Evolutionary conservation across 2,888 invertebrate genomes (phyloP), one percentile per base, ranked within the genome.

Genomic region (Drosophila pullipes): DNA sequence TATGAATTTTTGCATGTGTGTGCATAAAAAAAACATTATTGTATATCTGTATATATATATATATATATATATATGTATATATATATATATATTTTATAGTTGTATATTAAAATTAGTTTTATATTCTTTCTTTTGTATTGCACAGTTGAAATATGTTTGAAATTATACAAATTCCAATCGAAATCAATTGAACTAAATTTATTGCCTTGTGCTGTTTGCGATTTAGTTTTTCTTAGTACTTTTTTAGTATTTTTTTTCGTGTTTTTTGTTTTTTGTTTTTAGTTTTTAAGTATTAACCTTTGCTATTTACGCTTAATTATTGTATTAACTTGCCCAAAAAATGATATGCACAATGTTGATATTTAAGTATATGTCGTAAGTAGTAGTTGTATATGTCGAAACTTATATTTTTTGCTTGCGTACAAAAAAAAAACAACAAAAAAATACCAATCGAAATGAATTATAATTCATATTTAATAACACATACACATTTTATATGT

Each of bases 261-360:
- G 31, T 9, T 49, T 10, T 44, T 53, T 47, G 3, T 10, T 41
- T 37, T 28, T 7, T 55, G 11, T 31, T 13, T 47, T 58, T 59
- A 22, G 5, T 61, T 22, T 54, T 68, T 52, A 39, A 25, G 22
- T 54, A 54, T 68, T 39, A 62, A 63, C 66, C 72, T 85, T 85
- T 75, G 80, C 85, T 87, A 85, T 89, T 89, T 87, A 89, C 60
- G 72, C 77, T 89, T 85, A 89, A 84, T 85, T 89, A 85, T 85
- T 89, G 85, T 86, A 53, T 70, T 62, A 47, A 67, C 62, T 78
- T 87, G 70, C 66, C 55, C 74, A 74, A 85, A 81, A 85, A 89
- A 79, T 85, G 85, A 85, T 85, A 85, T 85, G 85, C 85, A 85
- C 88, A 82, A 78, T 70, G 83, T 89, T 85, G 89, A 85, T 85